phyloP scores from a whole-genome alignment of 2,888 invertebrate species.

The Thecophora atra region DNA sequence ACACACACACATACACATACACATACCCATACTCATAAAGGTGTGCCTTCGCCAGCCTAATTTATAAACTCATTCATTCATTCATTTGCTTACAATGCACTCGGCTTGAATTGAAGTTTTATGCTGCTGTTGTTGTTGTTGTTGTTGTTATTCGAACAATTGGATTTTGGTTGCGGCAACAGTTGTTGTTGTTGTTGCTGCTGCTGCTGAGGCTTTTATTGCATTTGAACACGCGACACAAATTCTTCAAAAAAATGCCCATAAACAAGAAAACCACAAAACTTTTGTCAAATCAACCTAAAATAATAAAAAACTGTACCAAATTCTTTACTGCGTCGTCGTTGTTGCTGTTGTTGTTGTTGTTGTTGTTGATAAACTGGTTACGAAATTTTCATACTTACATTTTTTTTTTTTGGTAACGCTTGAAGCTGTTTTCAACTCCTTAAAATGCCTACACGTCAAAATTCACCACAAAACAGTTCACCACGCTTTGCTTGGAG shows the following conservation, averaged over 20 bases:
- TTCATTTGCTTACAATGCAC: neutral
- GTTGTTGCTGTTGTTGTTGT: neutral
- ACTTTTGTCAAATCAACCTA: too few species aligned
- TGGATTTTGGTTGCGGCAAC: neutral
- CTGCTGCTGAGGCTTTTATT: neutral
- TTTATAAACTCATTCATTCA: too few species aligned
- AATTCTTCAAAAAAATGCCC: neutral
- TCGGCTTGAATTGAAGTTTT: slow-evolving; percentile 6
- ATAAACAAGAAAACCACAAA: too few species aligned
- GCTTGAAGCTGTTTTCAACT: neutral
- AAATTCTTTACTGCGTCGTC: neutral
- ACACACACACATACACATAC: too few species aligned
- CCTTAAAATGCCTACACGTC: too few species aligned
- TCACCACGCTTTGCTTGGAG: too few species aligned
- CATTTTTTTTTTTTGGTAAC: too few species aligned
- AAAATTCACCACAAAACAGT: too few species aligned
- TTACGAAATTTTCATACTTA: too few species aligned
- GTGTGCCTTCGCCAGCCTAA: too few species aligned
- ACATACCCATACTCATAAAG: too few species aligned
- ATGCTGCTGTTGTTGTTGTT: neutral
- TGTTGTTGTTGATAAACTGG: neutral
- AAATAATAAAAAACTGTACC: neutral
- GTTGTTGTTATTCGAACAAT: neutral
- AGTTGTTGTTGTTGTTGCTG: neutral
- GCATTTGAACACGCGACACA: slow-evolving; percentile 14